Base-by-base conservation (phyloP, 2,113 vertebrate species). In the Noturus placidus region DNA sequence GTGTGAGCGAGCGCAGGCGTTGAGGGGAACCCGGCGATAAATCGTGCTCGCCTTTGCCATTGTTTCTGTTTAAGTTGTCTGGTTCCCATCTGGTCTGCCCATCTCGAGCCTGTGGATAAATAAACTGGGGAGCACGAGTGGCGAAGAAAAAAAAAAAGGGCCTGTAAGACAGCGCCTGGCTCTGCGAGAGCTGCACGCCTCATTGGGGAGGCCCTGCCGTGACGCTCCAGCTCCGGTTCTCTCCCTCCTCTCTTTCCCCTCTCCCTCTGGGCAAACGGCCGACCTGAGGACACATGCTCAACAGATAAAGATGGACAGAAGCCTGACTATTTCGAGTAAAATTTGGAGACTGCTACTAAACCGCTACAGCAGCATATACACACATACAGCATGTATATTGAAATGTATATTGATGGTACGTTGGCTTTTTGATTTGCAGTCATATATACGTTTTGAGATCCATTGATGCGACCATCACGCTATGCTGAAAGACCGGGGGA, bases 71-170 rank as follows among this genome's bases (percentile, higher is more conserved):
- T 91, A 89, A 91, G 94, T 87, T 93, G 95, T 95, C 94, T 95
- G 95, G 92, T 93, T 95, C 92, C 95, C 95, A 95, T 97, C 95
- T 96, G 95, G 94, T 95, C 94, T 94, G 93, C 92, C 92, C 93
- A 92, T 95, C 93, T 94, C 94, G 92, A 94, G 94, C 91, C 93
- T 92, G 92, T 93, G 93, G 93, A 94, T 95, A 96, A 95, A 96
- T 95, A 96, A 95, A 95, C 93, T 92, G 91, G 63, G 67, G 93
- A 94, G 93, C 35, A 89, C 38, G 72, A 85, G 84, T 63, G 86
- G 27, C 35, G 25, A 59, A 42, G n/a, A 42, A 42, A 74, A 85
- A 83, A 84, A 89, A 91, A 84, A 89, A 90, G 94, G 91, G 92
- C 90, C 92, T 87, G 91, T 92, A 91, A 92, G 92, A 94, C 93